phyloP scores from a whole-genome alignment of 1,140 invertebrate species.

The Drosophila oshimai region DNA sequence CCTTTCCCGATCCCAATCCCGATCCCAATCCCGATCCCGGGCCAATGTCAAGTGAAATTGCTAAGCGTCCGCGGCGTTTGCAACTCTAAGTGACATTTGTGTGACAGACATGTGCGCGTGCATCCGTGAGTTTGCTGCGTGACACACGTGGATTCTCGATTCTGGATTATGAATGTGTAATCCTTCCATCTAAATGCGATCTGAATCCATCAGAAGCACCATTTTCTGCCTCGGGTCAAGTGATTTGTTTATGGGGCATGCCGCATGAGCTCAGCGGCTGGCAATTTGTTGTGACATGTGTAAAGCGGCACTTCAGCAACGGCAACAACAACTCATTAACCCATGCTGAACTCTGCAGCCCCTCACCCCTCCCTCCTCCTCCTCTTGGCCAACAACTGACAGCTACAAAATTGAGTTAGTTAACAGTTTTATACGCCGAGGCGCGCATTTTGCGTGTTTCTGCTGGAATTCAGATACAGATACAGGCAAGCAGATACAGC shows the following conservation, averaged over 20 bases:
- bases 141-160: conserved; percentile 49
- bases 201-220: conserved; percentile 13
- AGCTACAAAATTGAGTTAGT: conserved; percentile 83
- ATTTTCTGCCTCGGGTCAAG: conserved; percentile 55
- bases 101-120: conserved; percentile 74
- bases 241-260: conserved; percentile 62
- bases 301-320: conserved; percentile 57
- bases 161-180: no score
- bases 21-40: no score
- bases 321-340: conserved; percentile 74
- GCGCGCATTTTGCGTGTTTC: conserved; percentile 77
- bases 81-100: conserved; percentile 77
- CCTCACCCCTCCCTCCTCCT: no score
- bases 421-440: conserved; percentile 82
- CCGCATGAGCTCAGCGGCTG: conserved; percentile 52
- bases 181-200: background rate
- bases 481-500: conserved; percentile 5
- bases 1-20: no score
- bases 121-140: conserved; percentile 62
- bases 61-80: conserved; percentile 60
- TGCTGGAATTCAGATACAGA: conserved; percentile 56
- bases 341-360: conserved; percentile 71
- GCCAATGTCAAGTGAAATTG: conserved; percentile 61
- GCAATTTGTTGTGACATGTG: conserved; percentile 78
- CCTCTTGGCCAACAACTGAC: conserved; percentile 76